Base-by-base conservation (phyloP, 2,888 invertebrate genomes). In the Mimumesa dahlbomi region DNA sequence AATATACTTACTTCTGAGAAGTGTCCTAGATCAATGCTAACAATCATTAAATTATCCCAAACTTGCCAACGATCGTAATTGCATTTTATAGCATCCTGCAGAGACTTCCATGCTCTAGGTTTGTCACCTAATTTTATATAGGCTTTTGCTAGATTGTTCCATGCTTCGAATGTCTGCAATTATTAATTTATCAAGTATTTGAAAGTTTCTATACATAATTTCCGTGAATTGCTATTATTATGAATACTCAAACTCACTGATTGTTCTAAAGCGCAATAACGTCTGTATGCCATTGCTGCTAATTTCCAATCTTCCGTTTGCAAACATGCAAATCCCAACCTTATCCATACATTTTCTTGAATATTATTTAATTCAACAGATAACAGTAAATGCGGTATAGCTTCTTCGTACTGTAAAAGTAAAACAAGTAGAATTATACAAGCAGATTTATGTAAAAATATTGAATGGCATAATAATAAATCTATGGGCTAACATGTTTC, bases 141-240 rank as follows among this genome's bases (percentile, higher is more conserved):
- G 2, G 97, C 96, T 85, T 98, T 97, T 11, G 98, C 97, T 64
- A 99, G 91, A 89, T 99, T 99, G 90, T 98, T 99, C 99, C 99
- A 99, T 0, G 97, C 97, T 90, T 99, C 98, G 88, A 97, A 98
- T 57, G 95, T 95, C 90, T 94, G 91, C 0, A 94, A 86, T 66
- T 21, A 19, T 6, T 6, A 18, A 49, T 40, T 34, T 29, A 19
- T 11, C 21, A 21, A 61, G 43, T 34, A 9, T 22, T 21, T 6
- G 2, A 31, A 46, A 59, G 0, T 16, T 13, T 13, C 22, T 48
- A 19, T 18, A 3, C 36, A 11, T 11, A n/a, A 14, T 16, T 40
- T 7, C 21, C 40, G 16, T 16, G 9, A 25, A 13, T 7, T 31
- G 42, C 13, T 13, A 49, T 3, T 5, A 38, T 19, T 46, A 57